These are phyloP conservation scores for Catostylus mosaicus DNA, from an alignment of 30 jellyfish, hydroid and myxozoan genomes.

Conservation along the genomic window DNA sequence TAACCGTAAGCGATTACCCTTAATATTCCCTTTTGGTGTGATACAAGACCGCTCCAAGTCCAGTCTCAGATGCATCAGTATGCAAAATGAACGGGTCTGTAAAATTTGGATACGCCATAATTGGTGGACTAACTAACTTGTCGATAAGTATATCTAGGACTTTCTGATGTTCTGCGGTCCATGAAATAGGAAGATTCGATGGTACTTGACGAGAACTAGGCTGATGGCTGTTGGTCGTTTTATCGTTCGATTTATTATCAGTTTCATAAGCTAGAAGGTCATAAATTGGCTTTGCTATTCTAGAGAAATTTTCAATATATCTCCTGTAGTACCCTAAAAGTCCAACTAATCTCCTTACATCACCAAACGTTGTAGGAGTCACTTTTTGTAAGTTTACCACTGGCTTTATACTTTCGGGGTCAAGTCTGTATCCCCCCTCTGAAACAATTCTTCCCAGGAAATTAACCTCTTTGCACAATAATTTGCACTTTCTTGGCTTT, in stretches of 20 bases:
- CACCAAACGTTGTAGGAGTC: slow-evolving; percentile 35
- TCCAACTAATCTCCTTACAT: slow-evolving; percentile 28
- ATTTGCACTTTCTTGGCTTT: slow-evolving; percentile 43
- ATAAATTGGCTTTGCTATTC: slow-evolving; percentile 30
- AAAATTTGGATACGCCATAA: slow-evolving; percentile 49
- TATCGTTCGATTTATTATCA: neutral
- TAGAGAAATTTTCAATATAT: slow-evolving; percentile 24
- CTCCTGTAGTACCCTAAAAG: slow-evolving; percentile 29
- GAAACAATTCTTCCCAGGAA: too few relatives aligned
- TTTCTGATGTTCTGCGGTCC: neutral
- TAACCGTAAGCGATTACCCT: slow-evolving; percentile 44
- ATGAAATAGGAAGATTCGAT: neutral
- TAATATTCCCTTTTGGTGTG: slow-evolving; percentile 12
- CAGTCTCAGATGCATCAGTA: slow-evolving; percentile 53
- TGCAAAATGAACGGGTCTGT: slow-evolving; percentile 5
- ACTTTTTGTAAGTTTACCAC: neutral
- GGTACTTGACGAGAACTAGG: too few relatives aligned
- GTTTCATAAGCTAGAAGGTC: neutral
- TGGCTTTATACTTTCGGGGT: neutral
- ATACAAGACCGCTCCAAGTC: slow-evolving; percentile 43
- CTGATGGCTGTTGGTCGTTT: neutral
- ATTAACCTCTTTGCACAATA: slow-evolving; percentile 29
- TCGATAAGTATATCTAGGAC: neutral
- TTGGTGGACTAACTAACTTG: slow-evolving; percentile 23
- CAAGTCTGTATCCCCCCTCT: too few relatives aligned